Percentiles rank a stretch among this genome's conserved stretches.
phyloP scores from a whole-genome alignment of 1,140 invertebrate species.

The Pseudomyrmex dendroicus region DNA sequence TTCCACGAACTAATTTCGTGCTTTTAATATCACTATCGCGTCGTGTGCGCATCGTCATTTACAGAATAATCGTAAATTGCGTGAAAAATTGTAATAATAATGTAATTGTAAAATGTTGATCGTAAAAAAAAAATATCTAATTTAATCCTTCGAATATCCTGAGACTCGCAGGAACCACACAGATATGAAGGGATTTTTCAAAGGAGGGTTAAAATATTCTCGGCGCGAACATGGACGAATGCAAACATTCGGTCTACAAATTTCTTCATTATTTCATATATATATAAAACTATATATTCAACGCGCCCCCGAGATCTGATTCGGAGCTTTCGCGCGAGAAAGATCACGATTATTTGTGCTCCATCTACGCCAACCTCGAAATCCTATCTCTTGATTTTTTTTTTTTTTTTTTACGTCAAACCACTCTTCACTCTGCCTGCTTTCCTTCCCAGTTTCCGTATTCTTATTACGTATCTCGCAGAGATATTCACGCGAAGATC shows the following conservation, averaged over 20 bases:
- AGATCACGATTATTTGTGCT: slow-evolving; percentile 69
- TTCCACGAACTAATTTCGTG: neutral
- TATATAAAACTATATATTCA: neutral
- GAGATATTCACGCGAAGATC: slow-evolving; percentile 33
- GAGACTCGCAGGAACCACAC: no score
- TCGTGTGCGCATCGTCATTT: no score
- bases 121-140: no score
- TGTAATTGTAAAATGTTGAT: no score
- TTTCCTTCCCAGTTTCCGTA: slow-evolving; percentile 66
- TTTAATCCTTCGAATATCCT: no score
- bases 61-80: no score
- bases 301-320: neutral
- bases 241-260: no score
- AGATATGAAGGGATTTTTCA: no score
- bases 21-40: neutral
- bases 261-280: no score
- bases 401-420: slow-evolving; percentile 62
- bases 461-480: slow-evolving; percentile 54
- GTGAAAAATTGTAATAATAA: no score
- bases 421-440: slow-evolving; percentile 56
- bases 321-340: neutral
- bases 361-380: slow-evolving; percentile 68
- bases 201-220: no score
- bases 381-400: slow-evolving; percentile 61
- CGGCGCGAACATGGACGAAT: no score